These are phyloP conservation scores for Thelaira solivaga DNA, from an alignment of 2,888 invertebrate genomes.

Conservation along the genomic window DNA sequence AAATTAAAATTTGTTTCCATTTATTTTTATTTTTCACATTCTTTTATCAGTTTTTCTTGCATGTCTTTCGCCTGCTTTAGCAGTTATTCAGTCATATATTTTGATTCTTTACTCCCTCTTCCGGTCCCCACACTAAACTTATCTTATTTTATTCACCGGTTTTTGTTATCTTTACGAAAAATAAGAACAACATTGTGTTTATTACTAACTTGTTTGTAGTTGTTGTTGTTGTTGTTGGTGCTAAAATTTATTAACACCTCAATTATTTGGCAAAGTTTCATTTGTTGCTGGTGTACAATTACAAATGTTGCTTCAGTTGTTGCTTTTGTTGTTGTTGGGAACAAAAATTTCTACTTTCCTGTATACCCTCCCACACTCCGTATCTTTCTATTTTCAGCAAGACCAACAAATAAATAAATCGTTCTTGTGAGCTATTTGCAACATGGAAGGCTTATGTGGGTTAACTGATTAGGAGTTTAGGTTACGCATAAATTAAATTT, in stretches of 20 bases:
- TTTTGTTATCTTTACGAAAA: slow-evolving; percentile 34
- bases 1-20: neutral
- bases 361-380: neutral
- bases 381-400: too few species aligned
- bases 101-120: too few species aligned
- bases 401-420: too few species aligned
- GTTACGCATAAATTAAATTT: neutral
- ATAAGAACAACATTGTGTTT: slow-evolving; percentile 3
- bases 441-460: neutral
- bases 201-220: too few species aligned
- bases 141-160: neutral
- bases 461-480: slow-evolving; percentile 1
- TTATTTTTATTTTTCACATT: neutral
- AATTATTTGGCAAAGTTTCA: slow-evolving; percentile 43
- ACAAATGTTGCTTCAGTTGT: neutral
- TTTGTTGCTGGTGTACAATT: slow-evolving; percentile 3
- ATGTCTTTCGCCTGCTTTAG: neutral
- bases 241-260: slow-evolving; percentile 36
- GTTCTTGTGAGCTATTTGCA: too few species aligned
- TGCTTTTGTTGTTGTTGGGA: slow-evolving; percentile 3
- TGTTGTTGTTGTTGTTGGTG: slow-evolving; percentile 36
- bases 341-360: neutral
- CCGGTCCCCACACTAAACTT: neutral
- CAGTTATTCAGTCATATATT: slow-evolving; percentile 11
- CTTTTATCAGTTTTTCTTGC: neutral